Percentiles rank a stretch among this genome's conserved stretches.
These are phyloP conservation scores for Trichonephila inaurata DNA, from an alignment of 1,140 invertebrate species.

Conservation along the genomic window DNA sequence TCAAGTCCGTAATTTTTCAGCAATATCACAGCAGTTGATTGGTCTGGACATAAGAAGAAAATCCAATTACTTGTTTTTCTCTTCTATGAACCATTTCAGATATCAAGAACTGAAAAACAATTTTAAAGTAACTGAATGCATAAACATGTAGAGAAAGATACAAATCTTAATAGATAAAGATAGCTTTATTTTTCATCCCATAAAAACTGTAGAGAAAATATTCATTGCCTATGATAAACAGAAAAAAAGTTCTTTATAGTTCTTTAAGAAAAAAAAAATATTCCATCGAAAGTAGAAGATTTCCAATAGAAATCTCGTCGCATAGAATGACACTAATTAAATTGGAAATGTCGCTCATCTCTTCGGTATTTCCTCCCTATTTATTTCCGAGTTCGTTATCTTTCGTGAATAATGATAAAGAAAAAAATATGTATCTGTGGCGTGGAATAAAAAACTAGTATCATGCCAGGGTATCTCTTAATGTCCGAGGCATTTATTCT, in stretches of 20 bases:
- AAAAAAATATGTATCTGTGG: not conserved
- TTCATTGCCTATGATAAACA: not conserved
- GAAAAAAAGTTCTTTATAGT: not conserved
- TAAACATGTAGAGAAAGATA: not conserved
- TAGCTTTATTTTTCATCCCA: not conserved
- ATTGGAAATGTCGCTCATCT: constrained; percentile 3
- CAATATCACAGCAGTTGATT: not conserved
- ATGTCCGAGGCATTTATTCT: not conserved
- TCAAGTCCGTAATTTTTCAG: not conserved
- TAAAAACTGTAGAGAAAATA: not conserved
- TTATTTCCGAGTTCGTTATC: not conserved
- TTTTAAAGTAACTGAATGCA: not conserved
- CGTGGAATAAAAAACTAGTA: not conserved
- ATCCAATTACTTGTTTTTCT: too few relatives aligned
- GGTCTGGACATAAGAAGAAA: not conserved
- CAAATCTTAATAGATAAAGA: not conserved
- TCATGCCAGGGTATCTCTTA: not conserved
- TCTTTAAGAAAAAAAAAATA: not conserved
- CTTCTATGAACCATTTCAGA: not conserved
- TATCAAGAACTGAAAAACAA: not conserved
- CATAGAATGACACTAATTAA: not conserved
- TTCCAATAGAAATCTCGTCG: not conserved
- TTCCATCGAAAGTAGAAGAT: not conserved
- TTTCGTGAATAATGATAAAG: not conserved
- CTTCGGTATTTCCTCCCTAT: not conserved